Conservation (phyloP, 2,797 vertebrate genomes). For the Neosilurus mollespiculum region DNA sequence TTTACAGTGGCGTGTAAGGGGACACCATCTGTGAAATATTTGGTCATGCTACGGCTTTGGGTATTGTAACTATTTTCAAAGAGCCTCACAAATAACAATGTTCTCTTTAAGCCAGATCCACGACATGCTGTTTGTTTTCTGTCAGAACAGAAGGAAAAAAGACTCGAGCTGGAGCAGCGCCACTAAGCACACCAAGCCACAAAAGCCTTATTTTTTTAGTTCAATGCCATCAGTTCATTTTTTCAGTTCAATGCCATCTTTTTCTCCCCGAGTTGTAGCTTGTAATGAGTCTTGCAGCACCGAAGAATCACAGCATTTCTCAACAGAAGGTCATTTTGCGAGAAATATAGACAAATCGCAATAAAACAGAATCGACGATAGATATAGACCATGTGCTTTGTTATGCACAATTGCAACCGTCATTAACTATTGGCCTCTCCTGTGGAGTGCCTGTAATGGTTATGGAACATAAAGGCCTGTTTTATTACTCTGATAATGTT, state of each 20-base stretch:
- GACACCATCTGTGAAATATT: constrained; percentile 47
- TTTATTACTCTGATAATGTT: constrained; percentile 57
- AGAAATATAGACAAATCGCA: neutral
- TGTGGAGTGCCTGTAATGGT: constrained; percentile 40
- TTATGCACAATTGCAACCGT: constrained; percentile 35
- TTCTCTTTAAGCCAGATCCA: constrained; percentile 40
- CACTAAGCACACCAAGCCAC: constrained; percentile 44
- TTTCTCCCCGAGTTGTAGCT: neutral
- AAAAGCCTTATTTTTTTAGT: constrained; percentile 30
- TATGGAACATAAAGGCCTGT: constrained; percentile 47
- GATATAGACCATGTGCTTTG: constrained; percentile 28
- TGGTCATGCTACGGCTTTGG: constrained; percentile 39
- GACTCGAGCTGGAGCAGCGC: constrained; percentile 40
- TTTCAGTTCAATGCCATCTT: constrained; percentile 5
- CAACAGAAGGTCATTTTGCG: constrained; percentile 12
- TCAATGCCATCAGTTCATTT: constrained; percentile 21
- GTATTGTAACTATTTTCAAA: constrained; percentile 48
- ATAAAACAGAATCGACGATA: constrained; percentile 17
- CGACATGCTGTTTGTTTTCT: constrained; percentile 47
- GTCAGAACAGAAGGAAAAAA: constrained; percentile 49
- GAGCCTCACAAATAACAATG: constrained; percentile 36
- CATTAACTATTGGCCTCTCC: constrained; percentile 36
- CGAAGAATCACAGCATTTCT: constrained; percentile 13
- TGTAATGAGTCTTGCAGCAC: constrained; percentile 6
- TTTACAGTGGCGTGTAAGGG: constrained; percentile 33